Evolutionary conservation across 2,113 vertebrate genomes (phyloP).

Genomic region (Eretmochelys imbricata): DNA sequence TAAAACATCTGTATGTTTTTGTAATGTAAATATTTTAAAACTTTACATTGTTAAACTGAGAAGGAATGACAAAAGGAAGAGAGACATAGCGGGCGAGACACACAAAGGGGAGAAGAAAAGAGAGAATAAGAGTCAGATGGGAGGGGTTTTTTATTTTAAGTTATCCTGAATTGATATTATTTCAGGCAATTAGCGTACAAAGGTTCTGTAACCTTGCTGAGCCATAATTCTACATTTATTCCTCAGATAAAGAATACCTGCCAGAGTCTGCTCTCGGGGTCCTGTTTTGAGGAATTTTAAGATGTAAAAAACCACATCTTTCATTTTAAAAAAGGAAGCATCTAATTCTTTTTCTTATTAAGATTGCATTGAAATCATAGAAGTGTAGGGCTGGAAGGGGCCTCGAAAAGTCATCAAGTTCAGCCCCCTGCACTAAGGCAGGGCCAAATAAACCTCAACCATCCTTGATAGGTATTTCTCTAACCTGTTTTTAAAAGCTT

Average conservation of each 20-base stretch:
- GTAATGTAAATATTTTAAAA: rapidly evolving
- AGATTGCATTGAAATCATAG: neutral
- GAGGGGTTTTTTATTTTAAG: neutral
- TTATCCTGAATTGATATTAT: neutral
- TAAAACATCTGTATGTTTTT: rapidly evolving
- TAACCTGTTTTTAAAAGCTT: neutral
- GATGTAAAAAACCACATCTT: neutral
- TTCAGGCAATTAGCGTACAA: neutral
- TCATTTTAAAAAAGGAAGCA: neutral
- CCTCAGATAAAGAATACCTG: neutral
- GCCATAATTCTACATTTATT: neutral
- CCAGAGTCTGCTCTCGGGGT: neutral
- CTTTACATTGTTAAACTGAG: neutral
- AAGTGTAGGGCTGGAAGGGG: neutral
- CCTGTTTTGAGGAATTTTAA: neutral
- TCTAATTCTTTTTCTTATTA: neutral
- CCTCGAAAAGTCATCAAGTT: neutral
- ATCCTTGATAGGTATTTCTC: neutral
- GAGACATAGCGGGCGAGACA: rapidly evolving
- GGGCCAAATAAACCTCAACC: neutral
- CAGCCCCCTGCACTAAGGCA: neutral
- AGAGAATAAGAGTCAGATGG: neutral
- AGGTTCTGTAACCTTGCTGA: neutral
- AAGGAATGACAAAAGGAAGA: neutral
- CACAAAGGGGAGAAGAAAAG: neutral